Conservation (phyloP, 2,113 vertebrate species). For the Oriolus oriolus region DNA sequence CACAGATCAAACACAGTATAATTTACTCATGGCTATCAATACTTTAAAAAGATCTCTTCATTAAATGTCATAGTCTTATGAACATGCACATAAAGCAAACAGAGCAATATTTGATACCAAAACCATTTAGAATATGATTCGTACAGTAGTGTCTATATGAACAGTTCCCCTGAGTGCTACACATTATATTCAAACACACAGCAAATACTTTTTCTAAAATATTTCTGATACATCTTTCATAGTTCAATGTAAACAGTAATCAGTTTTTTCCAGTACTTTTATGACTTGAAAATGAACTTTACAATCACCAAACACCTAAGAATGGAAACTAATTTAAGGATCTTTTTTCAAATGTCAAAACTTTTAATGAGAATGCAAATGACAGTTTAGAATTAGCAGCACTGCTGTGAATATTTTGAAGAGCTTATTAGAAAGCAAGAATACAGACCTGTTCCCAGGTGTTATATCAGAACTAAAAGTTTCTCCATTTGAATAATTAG, state of each 20-base stretch:
- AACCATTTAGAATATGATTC: background rate
- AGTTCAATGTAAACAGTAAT: background rate
- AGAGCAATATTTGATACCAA: slow-evolving; percentile 17
- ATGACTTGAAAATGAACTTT: background rate
- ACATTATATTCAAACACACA: background rate
- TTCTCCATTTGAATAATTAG: background rate
- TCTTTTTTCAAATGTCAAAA: background rate
- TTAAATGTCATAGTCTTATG: slow-evolving; percentile 79
- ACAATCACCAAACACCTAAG: background rate
- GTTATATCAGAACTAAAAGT: background rate
- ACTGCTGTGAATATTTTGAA: background rate
- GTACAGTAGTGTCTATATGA: background rate
- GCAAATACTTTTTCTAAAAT: background rate
- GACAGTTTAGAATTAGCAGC: background rate
- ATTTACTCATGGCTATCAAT: slow-evolving; percentile 87
- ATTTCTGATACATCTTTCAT: background rate
- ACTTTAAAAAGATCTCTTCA: slow-evolving; percentile 83
- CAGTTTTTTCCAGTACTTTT: background rate
- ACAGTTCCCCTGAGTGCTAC: background rate
- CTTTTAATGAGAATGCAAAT: background rate
- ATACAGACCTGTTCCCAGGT: background rate
- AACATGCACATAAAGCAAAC: slow-evolving; percentile 29
- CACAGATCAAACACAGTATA: slow-evolving; percentile 80
- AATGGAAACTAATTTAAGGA: background rate
- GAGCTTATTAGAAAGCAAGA: background rate